phyloP scores from a whole-genome alignment of 2,888 invertebrate genomes.

The Metacarcinus magister region DNA sequence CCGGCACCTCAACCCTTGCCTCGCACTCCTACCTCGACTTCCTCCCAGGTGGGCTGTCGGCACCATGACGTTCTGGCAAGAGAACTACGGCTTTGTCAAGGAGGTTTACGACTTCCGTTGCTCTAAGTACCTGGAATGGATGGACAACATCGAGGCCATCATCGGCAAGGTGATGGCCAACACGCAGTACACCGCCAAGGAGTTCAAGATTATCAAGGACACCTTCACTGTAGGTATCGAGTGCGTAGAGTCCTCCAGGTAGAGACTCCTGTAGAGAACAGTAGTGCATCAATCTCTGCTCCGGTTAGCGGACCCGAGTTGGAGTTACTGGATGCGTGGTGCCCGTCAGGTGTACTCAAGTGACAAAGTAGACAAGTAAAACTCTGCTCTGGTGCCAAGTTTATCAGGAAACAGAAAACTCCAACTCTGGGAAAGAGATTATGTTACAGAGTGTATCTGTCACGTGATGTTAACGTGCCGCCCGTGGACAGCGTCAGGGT shows the following conservation, averaged over 20 bases:
- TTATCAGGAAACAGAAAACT: background rate
- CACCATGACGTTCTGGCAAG: slow-evolving; percentile 83
- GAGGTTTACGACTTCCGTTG: slow-evolving; percentile 82
- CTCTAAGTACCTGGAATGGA: slow-evolving; percentile 82
- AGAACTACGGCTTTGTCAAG: slow-evolving; percentile 83
- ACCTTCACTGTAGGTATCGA: slow-evolving; percentile 82
- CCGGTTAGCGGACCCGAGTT: background rate
- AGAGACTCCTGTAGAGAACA: background rate
- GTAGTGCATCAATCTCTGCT: background rate
- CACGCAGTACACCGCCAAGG: slow-evolving; percentile 83
- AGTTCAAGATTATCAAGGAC: slow-evolving; percentile 83
- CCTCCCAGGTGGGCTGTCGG: slow-evolving; percentile 53
- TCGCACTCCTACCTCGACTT: slow-evolving; percentile 69
- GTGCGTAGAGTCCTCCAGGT: background rate
- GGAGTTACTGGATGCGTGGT: background rate
- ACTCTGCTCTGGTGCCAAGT: background rate
- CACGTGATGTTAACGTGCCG: background rate
- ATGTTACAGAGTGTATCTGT: too few species aligned
- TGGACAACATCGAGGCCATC: slow-evolving; percentile 83
- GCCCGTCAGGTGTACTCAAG: background rate
- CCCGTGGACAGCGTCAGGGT: background rate
- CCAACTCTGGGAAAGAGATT: slow-evolving; percentile 17
- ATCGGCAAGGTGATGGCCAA: slow-evolving; percentile 83
- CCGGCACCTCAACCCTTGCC: slow-evolving; percentile 35
- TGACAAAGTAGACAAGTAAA: background rate